Conservation (phyloP, 2,888 invertebrate genomes). For the Lasioglossum leucozonium region DNA sequence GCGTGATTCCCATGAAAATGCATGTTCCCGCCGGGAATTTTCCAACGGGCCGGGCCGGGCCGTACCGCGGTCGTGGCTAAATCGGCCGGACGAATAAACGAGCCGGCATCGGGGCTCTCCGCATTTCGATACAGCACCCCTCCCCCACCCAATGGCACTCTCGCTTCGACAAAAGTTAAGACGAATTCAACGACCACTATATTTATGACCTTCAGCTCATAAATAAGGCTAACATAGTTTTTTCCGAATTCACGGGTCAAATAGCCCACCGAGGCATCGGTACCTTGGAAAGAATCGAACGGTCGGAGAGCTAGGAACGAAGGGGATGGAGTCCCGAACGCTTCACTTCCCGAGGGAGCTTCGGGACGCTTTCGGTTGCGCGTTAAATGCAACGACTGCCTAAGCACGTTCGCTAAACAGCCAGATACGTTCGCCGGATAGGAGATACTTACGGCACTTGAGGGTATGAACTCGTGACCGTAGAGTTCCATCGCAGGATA, state of each 20-base stretch:
- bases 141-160: not conserved
- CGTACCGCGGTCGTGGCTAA: not conserved
- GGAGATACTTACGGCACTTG: slow-evolving; percentile 77
- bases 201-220: too few relatives aligned
- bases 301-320: not conserved
- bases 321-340: not conserved
- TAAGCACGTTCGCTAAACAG: slow-evolving; percentile 79
- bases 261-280: too few relatives aligned
- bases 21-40: not conserved
- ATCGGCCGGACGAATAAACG: slow-evolving; percentile 9
- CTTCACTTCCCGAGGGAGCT: not conserved
- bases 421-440: slow-evolving; percentile 75
- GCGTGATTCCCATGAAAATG: slow-evolving; percentile 36
- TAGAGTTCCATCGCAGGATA: slow-evolving; percentile 61
- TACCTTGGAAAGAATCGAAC: too few relatives aligned
- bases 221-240: too few relatives aligned
- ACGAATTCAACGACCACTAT: too few relatives aligned
- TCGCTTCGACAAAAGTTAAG: not conserved
- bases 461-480: slow-evolving; percentile 76
- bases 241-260: too few relatives aligned
- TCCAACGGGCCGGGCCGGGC: not conserved
- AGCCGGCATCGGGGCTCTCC: not conserved
- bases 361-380: not conserved
- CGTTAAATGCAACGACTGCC: slow-evolving; percentile 48
- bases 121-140: not conserved